phyloP scores from a whole-genome alignment of 2,113 vertebrate genomes.

The Origma solitaria region DNA sequence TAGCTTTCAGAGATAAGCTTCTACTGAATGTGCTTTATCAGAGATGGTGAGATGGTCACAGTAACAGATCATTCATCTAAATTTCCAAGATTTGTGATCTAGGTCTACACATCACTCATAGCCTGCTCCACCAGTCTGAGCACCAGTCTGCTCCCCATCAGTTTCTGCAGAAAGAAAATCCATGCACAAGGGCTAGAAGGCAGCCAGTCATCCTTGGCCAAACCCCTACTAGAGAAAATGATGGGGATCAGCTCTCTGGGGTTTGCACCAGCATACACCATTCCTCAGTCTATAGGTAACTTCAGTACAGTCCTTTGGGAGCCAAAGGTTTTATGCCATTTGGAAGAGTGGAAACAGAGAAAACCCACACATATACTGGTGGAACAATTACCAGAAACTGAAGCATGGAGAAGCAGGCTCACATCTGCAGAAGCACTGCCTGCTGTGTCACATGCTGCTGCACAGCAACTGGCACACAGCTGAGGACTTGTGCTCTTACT shows the following conservation, averaged over 20 bases:
- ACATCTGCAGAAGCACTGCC: background rate
- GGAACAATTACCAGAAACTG: background rate
- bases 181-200: background rate
- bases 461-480: background rate
- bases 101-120: background rate
- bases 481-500: background rate
- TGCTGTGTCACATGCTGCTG: background rate
- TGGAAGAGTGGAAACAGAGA: background rate
- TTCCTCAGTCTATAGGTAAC: background rate
- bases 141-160: background rate
- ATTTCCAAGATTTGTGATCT: background rate
- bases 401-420: background rate
- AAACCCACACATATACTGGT: accelerated
- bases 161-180: background rate
- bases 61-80: background rate
- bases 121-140: background rate
- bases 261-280: background rate
- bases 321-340: background rate
- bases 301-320: background rate
- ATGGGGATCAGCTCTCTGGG: background rate
- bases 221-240: background rate
- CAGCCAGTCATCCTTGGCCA: background rate
- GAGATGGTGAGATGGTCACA: background rate
- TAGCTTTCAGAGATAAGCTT: background rate
- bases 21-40: background rate